Percentiles rank a stretch among this genome's conserved stretches.
phyloP scores from a whole-genome alignment of 2,113 vertebrate species.

The Notiomystis cincta region DNA sequence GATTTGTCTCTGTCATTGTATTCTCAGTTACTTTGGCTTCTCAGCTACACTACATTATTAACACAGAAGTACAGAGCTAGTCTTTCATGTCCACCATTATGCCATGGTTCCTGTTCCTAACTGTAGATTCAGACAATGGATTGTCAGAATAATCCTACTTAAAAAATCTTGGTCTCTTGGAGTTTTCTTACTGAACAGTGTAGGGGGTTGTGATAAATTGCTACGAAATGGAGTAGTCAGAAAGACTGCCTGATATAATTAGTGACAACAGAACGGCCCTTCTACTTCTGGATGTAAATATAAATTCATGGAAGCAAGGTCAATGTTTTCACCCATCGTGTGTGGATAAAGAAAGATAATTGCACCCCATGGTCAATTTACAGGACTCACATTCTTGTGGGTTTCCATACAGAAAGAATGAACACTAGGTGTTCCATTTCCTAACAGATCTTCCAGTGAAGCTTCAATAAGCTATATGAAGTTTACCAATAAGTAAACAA shows the following conservation, averaged over 20 bases:
- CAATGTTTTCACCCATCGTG: background rate
- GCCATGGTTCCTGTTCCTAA: background rate
- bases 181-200: background rate
- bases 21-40: background rate
- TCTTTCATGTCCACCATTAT: background rate
- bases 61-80: background rate
- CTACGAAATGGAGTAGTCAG: background rate
- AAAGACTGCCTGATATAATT: background rate
- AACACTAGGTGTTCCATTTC: background rate
- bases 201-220: background rate
- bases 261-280: background rate
- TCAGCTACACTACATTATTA: background rate
- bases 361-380: background rate
- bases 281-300: background rate
- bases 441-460: background rate
- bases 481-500: background rate
- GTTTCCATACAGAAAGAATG: background rate
- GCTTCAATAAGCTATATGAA: background rate
- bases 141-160: background rate
- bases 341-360: background rate
- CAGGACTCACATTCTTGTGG: background rate
- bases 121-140: background rate
- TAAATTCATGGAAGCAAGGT: background rate
- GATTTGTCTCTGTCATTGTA: background rate
- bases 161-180: background rate